Conservation (phyloP, 2,113 vertebrate genomes). For the Sylvilagus bachmani region DNA sequence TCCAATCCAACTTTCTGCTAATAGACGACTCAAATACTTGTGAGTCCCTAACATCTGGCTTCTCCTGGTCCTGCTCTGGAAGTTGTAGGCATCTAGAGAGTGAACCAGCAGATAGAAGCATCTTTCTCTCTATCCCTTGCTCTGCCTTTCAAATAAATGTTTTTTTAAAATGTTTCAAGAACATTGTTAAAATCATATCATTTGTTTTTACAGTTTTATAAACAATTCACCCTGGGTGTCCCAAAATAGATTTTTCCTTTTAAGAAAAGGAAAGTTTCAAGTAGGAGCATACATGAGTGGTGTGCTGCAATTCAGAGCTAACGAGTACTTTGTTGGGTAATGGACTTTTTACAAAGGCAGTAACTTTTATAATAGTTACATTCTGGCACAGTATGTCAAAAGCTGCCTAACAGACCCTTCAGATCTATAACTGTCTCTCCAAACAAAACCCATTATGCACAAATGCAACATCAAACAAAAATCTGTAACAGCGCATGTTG, state of each 20-base stretch:
- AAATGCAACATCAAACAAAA: slow-evolving; percentile 42
- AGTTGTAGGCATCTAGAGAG: no score
- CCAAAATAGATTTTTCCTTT: background rate
- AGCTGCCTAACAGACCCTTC: slow-evolving; percentile 65
- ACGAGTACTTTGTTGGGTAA: slow-evolving; percentile 48
- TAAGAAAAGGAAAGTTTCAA: background rate
- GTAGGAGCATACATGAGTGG: no score
- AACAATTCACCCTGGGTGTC: background rate
- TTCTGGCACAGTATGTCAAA: slow-evolving; percentile 65
- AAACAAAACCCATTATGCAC: slow-evolving; percentile 51
- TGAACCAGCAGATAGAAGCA: no score
- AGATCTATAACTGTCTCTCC: slow-evolving; percentile 40
- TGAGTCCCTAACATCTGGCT: no score
- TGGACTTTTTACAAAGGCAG: slow-evolving; percentile 75
- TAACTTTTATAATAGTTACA: slow-evolving; percentile 71
- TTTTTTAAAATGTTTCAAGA: no score
- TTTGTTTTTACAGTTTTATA: slow-evolving; percentile 39
- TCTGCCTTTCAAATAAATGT: no score
- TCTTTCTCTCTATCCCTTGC: no score
- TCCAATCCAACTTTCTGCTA: no score
- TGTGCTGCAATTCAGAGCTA: background rate
- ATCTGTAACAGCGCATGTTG: background rate
- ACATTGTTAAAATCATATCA: background rate
- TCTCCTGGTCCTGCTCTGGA: no score
- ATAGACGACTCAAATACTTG: no score